These are phyloP conservation scores for Numenius phaeopus DNA, from an alignment of 2,797 vertebrate species.

Conservation along the genomic window DNA sequence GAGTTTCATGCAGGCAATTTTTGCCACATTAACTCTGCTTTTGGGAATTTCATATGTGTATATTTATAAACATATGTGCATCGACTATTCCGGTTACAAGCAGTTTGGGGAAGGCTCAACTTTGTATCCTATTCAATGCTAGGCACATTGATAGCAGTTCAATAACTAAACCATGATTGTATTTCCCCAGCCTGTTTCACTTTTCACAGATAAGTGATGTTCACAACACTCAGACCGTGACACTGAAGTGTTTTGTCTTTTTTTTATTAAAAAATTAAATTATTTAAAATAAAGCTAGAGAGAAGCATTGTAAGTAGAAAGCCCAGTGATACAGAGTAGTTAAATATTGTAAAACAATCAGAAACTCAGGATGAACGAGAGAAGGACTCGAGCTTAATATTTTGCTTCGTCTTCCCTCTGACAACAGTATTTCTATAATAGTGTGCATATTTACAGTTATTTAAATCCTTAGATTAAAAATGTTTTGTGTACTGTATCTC, in stretches of 20 bases:
- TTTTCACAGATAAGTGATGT: not conserved
- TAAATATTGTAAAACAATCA: not conserved
- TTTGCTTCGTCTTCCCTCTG: not conserved
- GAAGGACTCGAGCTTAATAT: accelerated
- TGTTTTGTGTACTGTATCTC: not conserved
- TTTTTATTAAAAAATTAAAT: not conserved
- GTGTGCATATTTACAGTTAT: not conserved
- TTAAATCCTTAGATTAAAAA: not conserved
- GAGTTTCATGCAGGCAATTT: not conserved
- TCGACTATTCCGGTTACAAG: not conserved
- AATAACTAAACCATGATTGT: not conserved
- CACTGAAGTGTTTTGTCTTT: not conserved
- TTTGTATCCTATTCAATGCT: not conserved
- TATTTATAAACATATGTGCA: not conserved
- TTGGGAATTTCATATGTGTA: not conserved
- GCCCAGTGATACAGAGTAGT: too few species aligned
- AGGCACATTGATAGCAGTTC: not conserved
- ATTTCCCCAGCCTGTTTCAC: not conserved
- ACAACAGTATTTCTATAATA: not conserved
- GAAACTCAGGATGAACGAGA: not conserved
- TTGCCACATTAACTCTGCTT: not conserved
- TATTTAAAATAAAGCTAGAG: too few species aligned
- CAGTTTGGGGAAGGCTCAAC: not conserved
- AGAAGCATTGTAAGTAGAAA: not conserved
- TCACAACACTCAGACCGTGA: not conserved